Evolutionary conservation across 2,113 vertebrate species (phyloP), one percentile per base, ranked within the genome.

Genomic region (Colinus virginianus): DNA sequence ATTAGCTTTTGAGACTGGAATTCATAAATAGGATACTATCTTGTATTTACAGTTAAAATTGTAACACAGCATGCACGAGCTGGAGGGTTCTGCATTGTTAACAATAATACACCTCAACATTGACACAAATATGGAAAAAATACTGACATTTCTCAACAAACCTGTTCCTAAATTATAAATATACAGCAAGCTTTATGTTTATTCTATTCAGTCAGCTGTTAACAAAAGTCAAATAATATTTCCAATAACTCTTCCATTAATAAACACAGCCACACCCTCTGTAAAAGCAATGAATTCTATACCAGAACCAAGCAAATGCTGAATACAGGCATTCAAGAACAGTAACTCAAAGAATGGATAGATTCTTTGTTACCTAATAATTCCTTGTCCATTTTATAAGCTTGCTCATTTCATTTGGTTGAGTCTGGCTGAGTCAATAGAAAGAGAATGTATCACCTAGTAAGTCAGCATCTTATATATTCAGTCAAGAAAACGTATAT

Each of bases 1-100:
- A 98, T 96, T 97, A 98, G 93, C 90, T 94, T 96, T 85, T 95
- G 94, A 97, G 97, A 97, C 95, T 94, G 89, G 96, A 97, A 98
- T 98, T 96, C 92, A 43, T 95, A 98, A 98, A 91, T 42, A 97
- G 94, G 72, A 71, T 51, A 46, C 58, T 86, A 45, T 49, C 68
- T 93, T 76, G 17, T 87, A 89, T 94, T 97, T 97, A 94, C 72
- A 89, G 63, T 88, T 87, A 68, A 93, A 94, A 86, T 43, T 81
- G 53, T 66, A 92, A 42, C 48, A 66, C 58, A 79, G 36, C 20
- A 40, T 46, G 46, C 38, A 86, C 71, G 42, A 81, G 40, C 30
- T 87, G 58, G 42, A 95, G 32, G 64, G 23, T 53, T 95, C 68
- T 83, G 32, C 75, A 36, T 83, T 87, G 40, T 53, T 72, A 80